These are phyloP conservation scores for Myathropa florea DNA, from an alignment of 2,888 invertebrate species.

Conservation along the genomic window DNA sequence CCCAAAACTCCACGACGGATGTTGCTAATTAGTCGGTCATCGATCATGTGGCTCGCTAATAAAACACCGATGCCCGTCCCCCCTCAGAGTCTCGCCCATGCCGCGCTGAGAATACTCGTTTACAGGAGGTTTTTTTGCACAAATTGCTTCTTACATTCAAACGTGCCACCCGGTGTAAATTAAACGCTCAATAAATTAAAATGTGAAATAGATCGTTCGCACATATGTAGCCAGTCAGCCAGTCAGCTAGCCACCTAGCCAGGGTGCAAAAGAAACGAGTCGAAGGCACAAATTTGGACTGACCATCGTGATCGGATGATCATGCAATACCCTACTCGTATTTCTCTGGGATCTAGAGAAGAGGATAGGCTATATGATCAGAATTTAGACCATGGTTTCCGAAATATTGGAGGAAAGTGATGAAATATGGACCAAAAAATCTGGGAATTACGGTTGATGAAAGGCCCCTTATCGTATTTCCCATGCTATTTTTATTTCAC, in stretches of 20 bases:
- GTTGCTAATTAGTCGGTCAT: conserved; percentile 46
- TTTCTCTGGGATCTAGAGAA: too few relatives aligned
- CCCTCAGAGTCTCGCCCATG: not conserved
- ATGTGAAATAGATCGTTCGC: conserved; percentile 54
- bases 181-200: conserved; percentile 53
- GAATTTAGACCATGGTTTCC: too few relatives aligned
- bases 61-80: not conserved
- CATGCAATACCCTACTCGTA: not conserved
- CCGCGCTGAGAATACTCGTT: conserved; percentile 6
- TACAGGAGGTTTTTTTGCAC: not conserved
- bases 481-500: too few relatives aligned
- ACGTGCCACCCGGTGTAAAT: conserved; percentile 44
- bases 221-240: not conserved
- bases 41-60: conserved; percentile 57
- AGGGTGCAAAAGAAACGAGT: not conserved
- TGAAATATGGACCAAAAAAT: too few relatives aligned
- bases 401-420: too few relatives aligned
- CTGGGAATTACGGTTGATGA: too few relatives aligned
- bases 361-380: too few relatives aligned
- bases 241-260: not conserved
- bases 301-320: not conserved
- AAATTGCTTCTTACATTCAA: not conserved
- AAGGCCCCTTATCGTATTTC: too few relatives aligned
- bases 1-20: not conserved
- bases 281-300: not conserved